A percentile compares a stretch with the other conserved stretches of the same genome.
These are phyloP conservation scores for Cydia pomonella DNA, from an alignment of 1,140 invertebrate species.

Conservation along the genomic window DNA sequence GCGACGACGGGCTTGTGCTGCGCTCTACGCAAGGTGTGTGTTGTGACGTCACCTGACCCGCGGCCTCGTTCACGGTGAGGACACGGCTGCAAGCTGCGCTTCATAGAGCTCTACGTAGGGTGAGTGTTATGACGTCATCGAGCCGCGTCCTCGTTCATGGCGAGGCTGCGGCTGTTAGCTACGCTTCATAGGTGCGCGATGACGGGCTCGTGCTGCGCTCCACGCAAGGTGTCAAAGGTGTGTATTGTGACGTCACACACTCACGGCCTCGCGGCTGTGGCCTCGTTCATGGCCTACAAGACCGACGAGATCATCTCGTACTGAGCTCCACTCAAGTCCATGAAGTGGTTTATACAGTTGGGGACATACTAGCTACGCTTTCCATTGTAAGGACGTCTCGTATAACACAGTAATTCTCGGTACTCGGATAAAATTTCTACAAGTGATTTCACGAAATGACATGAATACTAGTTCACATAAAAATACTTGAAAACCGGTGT, in stretches of 20 bases:
- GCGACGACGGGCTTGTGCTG: conserved; percentile 98
- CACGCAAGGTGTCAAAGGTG: too few species aligned
- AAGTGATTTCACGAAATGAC: too few species aligned
- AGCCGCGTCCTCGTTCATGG: conserved; percentile 96
- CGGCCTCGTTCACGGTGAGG: conserved; percentile 97
- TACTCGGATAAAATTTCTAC: too few species aligned
- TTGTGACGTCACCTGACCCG: conserved; percentile 92
- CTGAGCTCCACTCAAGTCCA: conserved; percentile 95
- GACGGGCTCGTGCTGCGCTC: conserved; percentile 96
- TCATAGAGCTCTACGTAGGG: conserved; percentile 98
- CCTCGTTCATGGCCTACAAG: conserved; percentile 87
- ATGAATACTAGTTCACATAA: too few species aligned
- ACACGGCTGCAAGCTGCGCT: conserved; percentile 96
- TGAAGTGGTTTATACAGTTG: conserved; percentile 79
- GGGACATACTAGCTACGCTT: too few species aligned
- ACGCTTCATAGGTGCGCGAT: conserved; percentile 98
- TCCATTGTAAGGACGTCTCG: too few species aligned
- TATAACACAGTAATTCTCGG: too few species aligned
- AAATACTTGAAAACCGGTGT: too few species aligned
- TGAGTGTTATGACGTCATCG: conserved; percentile 90
- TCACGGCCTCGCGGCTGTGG: neutral
- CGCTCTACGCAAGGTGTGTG: conserved; percentile 91
- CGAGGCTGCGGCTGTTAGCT: conserved; percentile 96
- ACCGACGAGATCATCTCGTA: conserved; percentile 89
- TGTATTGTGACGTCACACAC: conserved; percentile 85